Conservation (phyloP, 2,797 vertebrate species). For the Coendou prehensilis region DNA sequence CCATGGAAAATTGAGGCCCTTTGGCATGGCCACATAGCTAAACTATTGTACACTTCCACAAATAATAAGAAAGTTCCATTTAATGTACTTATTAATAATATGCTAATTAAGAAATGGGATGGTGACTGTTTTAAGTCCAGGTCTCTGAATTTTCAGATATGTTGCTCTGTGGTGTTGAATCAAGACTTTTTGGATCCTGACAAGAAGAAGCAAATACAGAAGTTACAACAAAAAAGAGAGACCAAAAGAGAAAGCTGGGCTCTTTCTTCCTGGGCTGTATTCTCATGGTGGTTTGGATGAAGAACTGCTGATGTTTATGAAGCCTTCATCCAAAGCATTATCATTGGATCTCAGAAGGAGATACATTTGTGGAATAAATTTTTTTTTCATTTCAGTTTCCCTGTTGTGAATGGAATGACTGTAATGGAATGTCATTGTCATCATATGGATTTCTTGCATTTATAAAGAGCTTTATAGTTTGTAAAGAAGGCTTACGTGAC, state of each 20-base stretch:
- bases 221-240: not conserved
- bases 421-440: not conserved
- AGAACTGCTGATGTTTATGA: not conserved
- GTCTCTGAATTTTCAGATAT: not conserved
- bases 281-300: not conserved
- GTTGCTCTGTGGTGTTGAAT: not conserved
- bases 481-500: not conserved
- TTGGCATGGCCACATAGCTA: not conserved
- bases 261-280: not conserved
- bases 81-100: not conserved
- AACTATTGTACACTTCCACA: not conserved
- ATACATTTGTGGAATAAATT: not conserved
- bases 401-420: not conserved
- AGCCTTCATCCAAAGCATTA: not conserved
- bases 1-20: not conserved
- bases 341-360: not conserved
- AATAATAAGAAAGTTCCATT: not conserved
- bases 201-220: not conserved
- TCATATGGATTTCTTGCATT: not conserved
- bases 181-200: not conserved
- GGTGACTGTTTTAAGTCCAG: not conserved
- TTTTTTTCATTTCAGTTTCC: not conserved
- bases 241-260: not conserved
- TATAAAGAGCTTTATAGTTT: not conserved
- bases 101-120: not conserved